A percentile compares a stretch with the other conserved stretches of the same genome.
phyloP scores from a whole-genome alignment of 2,888 invertebrate genomes.

The Danaus chrysippus region DNA sequence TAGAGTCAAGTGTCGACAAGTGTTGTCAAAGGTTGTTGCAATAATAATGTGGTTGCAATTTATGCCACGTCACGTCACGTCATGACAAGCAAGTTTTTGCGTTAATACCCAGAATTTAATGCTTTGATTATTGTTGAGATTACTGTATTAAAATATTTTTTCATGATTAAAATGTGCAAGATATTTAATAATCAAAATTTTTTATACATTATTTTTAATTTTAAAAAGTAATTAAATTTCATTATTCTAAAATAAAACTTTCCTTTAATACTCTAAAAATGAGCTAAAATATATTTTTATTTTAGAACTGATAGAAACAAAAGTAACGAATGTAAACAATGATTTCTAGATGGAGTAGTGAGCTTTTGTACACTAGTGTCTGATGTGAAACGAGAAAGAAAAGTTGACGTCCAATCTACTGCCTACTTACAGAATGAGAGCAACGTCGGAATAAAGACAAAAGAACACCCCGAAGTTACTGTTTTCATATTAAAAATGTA shows the following conservation, averaged over 20 bases:
- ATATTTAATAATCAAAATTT: too few relatives aligned
- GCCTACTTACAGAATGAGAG: slow-evolving; percentile 66
- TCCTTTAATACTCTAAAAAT: too few relatives aligned
- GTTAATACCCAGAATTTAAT: too few relatives aligned
- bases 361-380: slow-evolving; percentile 52
- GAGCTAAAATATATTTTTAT: too few relatives aligned
- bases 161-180: too few relatives aligned
- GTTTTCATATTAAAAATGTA: slow-evolving; percentile 2
- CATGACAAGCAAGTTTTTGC: slow-evolving; percentile 1
- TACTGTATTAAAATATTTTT: too few relatives aligned
- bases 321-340: slow-evolving; percentile 29
- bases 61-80: slow-evolving; percentile 15
- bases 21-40: slow-evolving; percentile 13
- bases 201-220: too few relatives aligned
- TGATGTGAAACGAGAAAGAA: slow-evolving; percentile 55
- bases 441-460: slow-evolving; percentile 32
- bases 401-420: slow-evolving; percentile 65
- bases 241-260: too few relatives aligned
- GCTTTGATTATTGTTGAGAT: too few relatives aligned
- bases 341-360: slow-evolving; percentile 49
- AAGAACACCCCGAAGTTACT: neutral
- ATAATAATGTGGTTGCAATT: slow-evolving; percentile 7
- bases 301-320: slow-evolving; percentile 18
- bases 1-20: slow-evolving; percentile 16
- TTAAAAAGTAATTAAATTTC: too few relatives aligned